These are phyloP conservation scores for Salpingus planirostris DNA, from an alignment of 2,888 invertebrate species.

Conservation along the genomic window DNA sequence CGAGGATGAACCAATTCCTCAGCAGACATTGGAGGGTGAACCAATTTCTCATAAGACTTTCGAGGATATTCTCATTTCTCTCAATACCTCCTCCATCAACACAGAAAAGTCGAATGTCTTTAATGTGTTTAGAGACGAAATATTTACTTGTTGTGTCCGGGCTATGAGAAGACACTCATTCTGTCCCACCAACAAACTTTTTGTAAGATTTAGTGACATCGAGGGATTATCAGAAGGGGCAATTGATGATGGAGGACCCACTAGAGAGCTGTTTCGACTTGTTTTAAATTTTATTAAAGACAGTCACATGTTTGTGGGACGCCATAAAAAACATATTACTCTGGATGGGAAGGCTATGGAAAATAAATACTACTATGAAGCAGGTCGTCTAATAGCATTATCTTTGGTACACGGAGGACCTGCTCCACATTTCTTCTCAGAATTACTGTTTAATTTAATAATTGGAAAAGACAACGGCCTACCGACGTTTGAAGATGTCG, in stretches of 20 bases:
- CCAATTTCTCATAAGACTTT: neutral
- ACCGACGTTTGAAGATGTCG: slow-evolving; percentile 4
- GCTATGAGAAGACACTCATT: slow-evolving; percentile 12
- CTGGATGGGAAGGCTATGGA: slow-evolving; percentile 8
- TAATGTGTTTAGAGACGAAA: slow-evolving; percentile 13
- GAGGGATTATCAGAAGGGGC: slow-evolving; percentile 16
- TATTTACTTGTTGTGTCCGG: slow-evolving; percentile 15
- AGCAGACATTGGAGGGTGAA: neutral
- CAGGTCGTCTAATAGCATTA: slow-evolving; percentile 14
- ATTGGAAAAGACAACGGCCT: slow-evolving; percentile 4
- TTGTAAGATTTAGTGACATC: slow-evolving; percentile 14
- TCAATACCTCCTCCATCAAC: neutral
- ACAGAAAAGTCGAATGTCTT: neutral
- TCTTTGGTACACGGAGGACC: slow-evolving; percentile 17
- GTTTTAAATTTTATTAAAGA: slow-evolving; percentile 9
- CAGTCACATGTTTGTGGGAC: slow-evolving; percentile 11
- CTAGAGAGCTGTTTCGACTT: slow-evolving; percentile 17
- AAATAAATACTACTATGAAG: slow-evolving; percentile 12
- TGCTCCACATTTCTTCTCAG: slow-evolving; percentile 15
- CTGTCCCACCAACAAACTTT: slow-evolving; percentile 13
- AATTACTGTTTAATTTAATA: slow-evolving; percentile 11
- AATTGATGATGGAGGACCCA: slow-evolving; percentile 18
- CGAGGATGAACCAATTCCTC: too few species aligned
- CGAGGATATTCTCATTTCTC: neutral
- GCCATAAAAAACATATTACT: slow-evolving; percentile 11